Evolutionary conservation across 2,888 invertebrate species (phyloP).

Genomic region (Fabriciana adippe): DNA sequence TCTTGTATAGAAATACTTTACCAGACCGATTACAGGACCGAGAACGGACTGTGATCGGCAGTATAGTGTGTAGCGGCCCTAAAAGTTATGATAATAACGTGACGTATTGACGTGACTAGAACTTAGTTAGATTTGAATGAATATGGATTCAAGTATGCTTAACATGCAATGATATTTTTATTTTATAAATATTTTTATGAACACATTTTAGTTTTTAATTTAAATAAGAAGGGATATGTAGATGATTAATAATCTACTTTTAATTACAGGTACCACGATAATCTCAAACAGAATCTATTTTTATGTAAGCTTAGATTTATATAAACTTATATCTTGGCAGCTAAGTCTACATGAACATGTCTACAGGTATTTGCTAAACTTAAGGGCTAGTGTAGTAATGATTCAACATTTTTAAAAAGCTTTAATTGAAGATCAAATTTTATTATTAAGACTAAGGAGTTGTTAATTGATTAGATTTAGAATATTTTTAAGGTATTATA

Average conservation of each 20-base stretch:
- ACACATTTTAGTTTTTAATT: too few relatives aligned
- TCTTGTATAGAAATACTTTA: too few relatives aligned
- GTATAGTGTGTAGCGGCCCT: too few relatives aligned
- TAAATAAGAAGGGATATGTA: background rate
- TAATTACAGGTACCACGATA: conserved; percentile 25
- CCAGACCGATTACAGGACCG: too few relatives aligned
- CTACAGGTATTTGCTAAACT: conserved; percentile 31
- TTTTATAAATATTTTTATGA: too few relatives aligned
- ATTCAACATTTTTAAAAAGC: conserved; percentile 39
- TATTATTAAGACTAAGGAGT: conserved; percentile 28
- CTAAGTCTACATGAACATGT: conserved; percentile 21
- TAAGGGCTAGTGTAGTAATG: conserved; percentile 31
- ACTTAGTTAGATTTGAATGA: too few relatives aligned
- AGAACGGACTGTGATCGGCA: too few relatives aligned
- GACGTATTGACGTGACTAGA: too few relatives aligned
- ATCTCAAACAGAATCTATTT: conserved; percentile 21
- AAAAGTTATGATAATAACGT: too few relatives aligned
- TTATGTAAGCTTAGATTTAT: background rate
- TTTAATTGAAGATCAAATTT: conserved; percentile 45
- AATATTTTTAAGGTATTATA: background rate
- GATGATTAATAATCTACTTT: background rate
- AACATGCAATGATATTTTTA: too few relatives aligned
- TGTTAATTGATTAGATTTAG: conserved; percentile 17
- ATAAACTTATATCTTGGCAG: background rate
- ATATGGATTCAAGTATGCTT: too few relatives aligned